A percentile compares a stretch with the other conserved stretches of the same genome.
Conservation (phyloP, 2,888 invertebrate genomes). For the Standfussiana lucernea region DNA sequence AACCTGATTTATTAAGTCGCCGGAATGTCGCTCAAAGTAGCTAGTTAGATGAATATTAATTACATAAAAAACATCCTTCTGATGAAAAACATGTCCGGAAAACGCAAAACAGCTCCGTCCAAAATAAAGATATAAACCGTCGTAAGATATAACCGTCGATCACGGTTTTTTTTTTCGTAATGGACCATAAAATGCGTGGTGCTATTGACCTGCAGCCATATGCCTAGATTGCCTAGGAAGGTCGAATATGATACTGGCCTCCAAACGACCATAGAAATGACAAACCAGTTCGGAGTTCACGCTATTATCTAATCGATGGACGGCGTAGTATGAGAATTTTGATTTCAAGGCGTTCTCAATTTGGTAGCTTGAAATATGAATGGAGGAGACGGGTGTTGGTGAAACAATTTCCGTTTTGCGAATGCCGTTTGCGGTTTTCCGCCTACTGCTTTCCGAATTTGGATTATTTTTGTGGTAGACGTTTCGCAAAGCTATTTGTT, state of each 20-base stretch:
- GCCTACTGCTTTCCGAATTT: constrained; percentile 52
- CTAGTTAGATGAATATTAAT: constrained; percentile 41
- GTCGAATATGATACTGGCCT: constrained; percentile 42
- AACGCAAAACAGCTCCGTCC: constrained; percentile 22
- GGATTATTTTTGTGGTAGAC: constrained; percentile 33
- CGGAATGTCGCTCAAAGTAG: constrained; percentile 35
- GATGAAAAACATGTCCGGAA: constrained; percentile 24
- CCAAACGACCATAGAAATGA: constrained; percentile 32
- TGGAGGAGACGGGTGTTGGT: constrained; percentile 56
- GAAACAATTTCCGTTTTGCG: constrained; percentile 54
- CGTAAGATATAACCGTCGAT: constrained; percentile 10
- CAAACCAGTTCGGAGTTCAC: constrained; percentile 51
- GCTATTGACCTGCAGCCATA: constrained; percentile 61
- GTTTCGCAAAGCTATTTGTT: constrained; percentile 50
- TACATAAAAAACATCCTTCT: constrained; percentile 29
- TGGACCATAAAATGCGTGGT: constrained; percentile 34
- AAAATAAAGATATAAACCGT: constrained; percentile 6
- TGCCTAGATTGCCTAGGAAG: constrained; percentile 42
- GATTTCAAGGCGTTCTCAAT: constrained; percentile 46
- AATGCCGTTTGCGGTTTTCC: constrained; percentile 39
- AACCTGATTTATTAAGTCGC: constrained; percentile 15
- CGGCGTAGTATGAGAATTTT: constrained; percentile 36
- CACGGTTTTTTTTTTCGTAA: constrained; percentile 25
- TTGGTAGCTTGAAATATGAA: constrained; percentile 57
- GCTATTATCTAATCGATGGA: constrained; percentile 53